Evolutionary conservation across 2,888 invertebrate genomes (phyloP).

Genomic region (Netelia inedita): DNA sequence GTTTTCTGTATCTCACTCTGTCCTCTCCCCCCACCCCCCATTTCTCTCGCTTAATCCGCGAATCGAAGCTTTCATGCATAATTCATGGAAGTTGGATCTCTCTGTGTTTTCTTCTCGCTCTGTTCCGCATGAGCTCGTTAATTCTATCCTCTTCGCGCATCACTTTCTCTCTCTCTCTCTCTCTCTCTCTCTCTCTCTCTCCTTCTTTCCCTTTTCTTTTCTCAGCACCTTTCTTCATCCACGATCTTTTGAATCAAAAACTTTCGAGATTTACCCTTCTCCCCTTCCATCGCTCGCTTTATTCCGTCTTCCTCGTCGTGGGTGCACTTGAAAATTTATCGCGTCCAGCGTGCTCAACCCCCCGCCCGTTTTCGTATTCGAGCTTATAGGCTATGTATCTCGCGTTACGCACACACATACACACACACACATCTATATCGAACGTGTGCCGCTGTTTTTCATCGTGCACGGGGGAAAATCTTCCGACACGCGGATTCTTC

Average conservation of each 20-base stretch:
- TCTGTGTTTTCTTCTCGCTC: conserved; percentile 53
- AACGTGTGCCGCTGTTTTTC: background rate
- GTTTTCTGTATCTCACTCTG: conserved; percentile 2
- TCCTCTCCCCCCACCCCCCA: conserved; percentile 66
- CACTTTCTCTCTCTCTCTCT: conserved; percentile 70
- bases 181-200: conserved; percentile 68
- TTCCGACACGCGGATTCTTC: conserved; percentile 42
- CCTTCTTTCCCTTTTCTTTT: conserved; percentile 65
- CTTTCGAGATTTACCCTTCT: conserved; percentile 79
- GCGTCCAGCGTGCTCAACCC: conserved; percentile 76
- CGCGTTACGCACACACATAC: background rate
- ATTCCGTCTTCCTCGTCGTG: conserved; percentile 32
- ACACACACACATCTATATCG: background rate
- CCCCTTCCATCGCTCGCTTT: conserved; percentile 63
- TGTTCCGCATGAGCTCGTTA: conserved; percentile 55
- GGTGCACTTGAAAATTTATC: conserved; percentile 79
- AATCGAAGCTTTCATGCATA: conserved; percentile 85
- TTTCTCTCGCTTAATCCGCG: conserved; percentile 82
- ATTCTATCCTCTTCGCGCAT: conserved; percentile 53
- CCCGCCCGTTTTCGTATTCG: conserved; percentile 48
- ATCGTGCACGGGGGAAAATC: conserved; percentile 24
- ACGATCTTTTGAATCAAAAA: conserved; percentile 81
- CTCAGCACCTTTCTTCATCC: conserved; percentile 56
- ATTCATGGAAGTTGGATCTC: conserved; percentile 78
- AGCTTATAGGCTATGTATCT: background rate